Conservation (phyloP, 2,113 vertebrate genomes). For the Peromyscus leucopus region DNA sequence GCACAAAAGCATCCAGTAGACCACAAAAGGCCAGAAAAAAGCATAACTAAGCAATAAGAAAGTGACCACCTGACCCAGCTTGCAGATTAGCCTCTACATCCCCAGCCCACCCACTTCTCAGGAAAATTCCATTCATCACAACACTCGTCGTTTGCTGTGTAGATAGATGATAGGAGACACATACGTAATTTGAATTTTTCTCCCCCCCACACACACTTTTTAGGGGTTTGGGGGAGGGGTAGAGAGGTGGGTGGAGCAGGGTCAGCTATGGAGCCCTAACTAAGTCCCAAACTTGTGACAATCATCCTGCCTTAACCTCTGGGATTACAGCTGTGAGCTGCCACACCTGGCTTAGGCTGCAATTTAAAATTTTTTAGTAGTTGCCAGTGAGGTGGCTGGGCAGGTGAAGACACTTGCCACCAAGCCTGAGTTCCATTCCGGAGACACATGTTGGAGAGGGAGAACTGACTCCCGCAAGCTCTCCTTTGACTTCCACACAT, state of each 20-base stretch:
- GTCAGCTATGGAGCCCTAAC: neutral
- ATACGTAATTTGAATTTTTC: neutral
- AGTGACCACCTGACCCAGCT: too few species aligned
- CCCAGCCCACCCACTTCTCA: neutral
- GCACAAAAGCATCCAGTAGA: neutral
- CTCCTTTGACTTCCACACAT: neutral
- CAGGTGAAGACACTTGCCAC: neutral
- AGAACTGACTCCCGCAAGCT: neutral
- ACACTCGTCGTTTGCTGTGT: neutral
- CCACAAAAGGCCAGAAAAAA: neutral
- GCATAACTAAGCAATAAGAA: neutral
- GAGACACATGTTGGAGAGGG: neutral
- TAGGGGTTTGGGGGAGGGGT: neutral
- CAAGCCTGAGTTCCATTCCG: neutral
- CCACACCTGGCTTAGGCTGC: neutral
- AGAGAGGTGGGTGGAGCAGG: neutral
- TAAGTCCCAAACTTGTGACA: neutral
- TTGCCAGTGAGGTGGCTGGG: neutral
- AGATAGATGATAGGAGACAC: neutral
- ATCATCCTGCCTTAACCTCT: neutral
- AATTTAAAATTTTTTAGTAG: neutral
- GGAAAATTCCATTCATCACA: neutral
- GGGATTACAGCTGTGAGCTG: neutral
- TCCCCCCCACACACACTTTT: neutral
- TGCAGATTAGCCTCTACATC: neutral